Conservation (phyloP, 2,113 vertebrate genomes). For the Cettia cetti region DNA sequence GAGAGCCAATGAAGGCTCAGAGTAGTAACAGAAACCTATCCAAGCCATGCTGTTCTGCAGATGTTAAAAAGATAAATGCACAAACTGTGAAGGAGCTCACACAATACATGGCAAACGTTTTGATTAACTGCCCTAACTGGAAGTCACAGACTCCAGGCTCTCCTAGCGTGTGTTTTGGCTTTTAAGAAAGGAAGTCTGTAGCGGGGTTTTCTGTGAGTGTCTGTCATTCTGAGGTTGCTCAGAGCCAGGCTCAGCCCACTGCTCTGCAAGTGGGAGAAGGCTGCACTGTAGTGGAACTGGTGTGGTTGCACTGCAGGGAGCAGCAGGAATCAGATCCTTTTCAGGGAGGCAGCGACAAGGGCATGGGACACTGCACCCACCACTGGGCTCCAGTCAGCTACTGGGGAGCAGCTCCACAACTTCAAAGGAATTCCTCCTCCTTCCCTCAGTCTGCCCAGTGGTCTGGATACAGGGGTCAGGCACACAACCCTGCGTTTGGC, state of each 20-base stretch:
- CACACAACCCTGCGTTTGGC: background rate
- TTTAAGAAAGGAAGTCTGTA: conserved; percentile 26
- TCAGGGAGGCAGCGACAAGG: background rate
- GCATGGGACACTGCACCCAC: background rate
- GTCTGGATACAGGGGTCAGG: background rate
- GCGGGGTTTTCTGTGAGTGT: background rate
- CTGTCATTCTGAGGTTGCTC: background rate
- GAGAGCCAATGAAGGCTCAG: conserved; percentile 40
- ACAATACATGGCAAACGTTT: conserved; percentile 45
- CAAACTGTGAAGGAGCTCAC: conserved; percentile 47
- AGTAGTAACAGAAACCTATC: conserved; percentile 57
- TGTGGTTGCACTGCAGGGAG: background rate
- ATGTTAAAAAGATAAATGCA: conserved; percentile 71
- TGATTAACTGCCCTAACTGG: conserved; percentile 52
- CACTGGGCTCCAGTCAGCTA: background rate
- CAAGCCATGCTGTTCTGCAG: conserved; percentile 75
- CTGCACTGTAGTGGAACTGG: background rate
- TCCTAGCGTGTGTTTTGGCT: background rate
- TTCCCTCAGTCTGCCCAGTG: background rate
- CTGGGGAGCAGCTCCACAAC: background rate
- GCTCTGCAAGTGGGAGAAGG: background rate
- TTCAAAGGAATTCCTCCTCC: conserved; percentile 18
- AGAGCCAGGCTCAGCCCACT: background rate
- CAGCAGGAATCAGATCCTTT: background rate
- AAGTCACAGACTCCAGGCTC: conserved; percentile 14